phyloP scores from a whole-genome alignment of 2,888 invertebrate species.

The Sarcophaga caerulescens region DNA sequence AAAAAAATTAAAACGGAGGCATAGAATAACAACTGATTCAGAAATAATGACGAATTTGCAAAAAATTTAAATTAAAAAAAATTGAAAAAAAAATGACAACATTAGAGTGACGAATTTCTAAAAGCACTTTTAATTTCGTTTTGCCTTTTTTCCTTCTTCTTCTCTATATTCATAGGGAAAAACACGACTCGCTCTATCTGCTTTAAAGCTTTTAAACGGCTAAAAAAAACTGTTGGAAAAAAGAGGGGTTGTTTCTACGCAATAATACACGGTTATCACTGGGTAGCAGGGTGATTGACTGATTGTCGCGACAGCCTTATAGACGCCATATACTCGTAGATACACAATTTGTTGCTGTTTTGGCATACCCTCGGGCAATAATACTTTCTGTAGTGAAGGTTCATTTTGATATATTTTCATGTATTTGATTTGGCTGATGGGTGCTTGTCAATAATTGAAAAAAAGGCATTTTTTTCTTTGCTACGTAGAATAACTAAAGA shows the following conservation, averaged over 20 bases:
- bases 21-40: conserved; percentile 36
- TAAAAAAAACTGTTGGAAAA: conserved; percentile 22
- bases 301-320: background rate
- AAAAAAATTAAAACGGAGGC: conserved; percentile 35
- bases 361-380: conserved; percentile 52
- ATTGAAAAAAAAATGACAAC: no score
- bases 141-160: background rate
- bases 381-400: conserved; percentile 36
- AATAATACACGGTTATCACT: background rate
- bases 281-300: conserved; percentile 22
- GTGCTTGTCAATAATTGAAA: conserved; percentile 60
- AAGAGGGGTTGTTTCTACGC: conserved; percentile 31
- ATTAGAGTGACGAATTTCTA: background rate
- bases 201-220: conserved; percentile 23
- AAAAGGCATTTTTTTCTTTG: conserved; percentile 11
- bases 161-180: background rate
- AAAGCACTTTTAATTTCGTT: background rate
- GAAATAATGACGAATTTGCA: background rate
- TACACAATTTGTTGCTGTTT: background rate
- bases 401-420: conserved; percentile 10
- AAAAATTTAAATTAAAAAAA: no score
- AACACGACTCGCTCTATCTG: background rate
- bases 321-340: background rate
- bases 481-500: no score
- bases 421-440: conserved; percentile 24